Conservation (phyloP, 2,888 invertebrate species). For the Epiblema foenella region DNA sequence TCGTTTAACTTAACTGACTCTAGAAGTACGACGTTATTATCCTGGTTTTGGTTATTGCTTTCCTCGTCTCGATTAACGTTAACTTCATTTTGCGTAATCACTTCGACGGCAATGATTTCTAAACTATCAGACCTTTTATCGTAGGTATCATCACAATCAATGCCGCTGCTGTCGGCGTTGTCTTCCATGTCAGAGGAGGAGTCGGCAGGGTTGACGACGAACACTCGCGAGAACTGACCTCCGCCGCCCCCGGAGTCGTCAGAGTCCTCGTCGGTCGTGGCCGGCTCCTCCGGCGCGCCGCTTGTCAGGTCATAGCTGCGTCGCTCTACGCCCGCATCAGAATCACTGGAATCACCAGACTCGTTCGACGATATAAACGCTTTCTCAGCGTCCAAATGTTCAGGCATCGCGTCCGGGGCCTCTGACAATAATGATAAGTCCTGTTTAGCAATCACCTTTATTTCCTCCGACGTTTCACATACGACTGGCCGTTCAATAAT, state of each 20-base stretch:
- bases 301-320: constrained; percentile 78
- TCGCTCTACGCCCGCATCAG: constrained; percentile 72
- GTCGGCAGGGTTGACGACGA: constrained; percentile 87
- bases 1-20: constrained; percentile 73
- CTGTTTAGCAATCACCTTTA: constrained; percentile 77
- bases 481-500: constrained; percentile 70
- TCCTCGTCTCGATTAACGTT: constrained; percentile 60
- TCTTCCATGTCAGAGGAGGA: constrained; percentile 86
- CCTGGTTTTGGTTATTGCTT: constrained; percentile 57
- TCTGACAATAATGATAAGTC: constrained; percentile 66
- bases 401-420: constrained; percentile 72
- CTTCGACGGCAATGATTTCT: constrained; percentile 70
- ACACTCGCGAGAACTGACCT: constrained; percentile 86
- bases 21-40: constrained; percentile 67
- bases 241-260: constrained; percentile 84
- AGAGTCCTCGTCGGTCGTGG: constrained; percentile 80
- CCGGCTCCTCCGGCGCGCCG: constrained; percentile 76
- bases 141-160: constrained; percentile 87
- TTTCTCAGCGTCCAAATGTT: constrained; percentile 81
- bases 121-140: constrained; percentile 78
- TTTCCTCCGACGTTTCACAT: constrained; percentile 69
- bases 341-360: constrained; percentile 78
- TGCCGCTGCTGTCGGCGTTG: constrained; percentile 85
- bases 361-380: constrained; percentile 84
- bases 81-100: constrained; percentile 62